A percentile compares a stretch with the other conserved stretches of the same genome.
Conservation (phyloP, 2,797 vertebrate genomes). For the Enteromius argenteus region DNA sequence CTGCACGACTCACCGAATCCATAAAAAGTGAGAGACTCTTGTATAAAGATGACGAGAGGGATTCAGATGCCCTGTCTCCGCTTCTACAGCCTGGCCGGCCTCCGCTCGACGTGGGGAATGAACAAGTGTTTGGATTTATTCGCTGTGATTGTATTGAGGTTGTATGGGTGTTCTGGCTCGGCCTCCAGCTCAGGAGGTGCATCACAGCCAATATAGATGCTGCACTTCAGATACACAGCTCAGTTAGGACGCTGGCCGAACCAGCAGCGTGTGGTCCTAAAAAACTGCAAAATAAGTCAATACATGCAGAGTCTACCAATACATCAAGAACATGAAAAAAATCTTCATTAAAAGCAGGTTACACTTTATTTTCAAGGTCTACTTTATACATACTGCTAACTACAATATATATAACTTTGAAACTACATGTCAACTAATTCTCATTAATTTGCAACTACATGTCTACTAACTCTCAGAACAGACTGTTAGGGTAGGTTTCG, state of each 20-base stretch:
- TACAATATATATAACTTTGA: no score
- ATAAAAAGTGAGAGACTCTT: slow-evolving; percentile 72
- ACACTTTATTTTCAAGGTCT: no score
- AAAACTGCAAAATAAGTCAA: neutral
- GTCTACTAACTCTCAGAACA: no score
- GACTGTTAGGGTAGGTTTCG: no score
- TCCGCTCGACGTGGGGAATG: slow-evolving; percentile 69
- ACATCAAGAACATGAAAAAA: slow-evolving; percentile 4
- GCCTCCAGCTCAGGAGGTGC: slow-evolving; percentile 13
- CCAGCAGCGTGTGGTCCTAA: neutral
- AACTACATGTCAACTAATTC: no score
- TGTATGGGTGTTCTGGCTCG: slow-evolving; percentile 66
- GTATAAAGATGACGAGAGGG: slow-evolving; percentile 65
- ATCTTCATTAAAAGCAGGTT: neutral
- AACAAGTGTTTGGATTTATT: slow-evolving; percentile 69
- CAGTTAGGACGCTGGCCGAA: neutral
- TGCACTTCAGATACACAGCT: slow-evolving; percentile 17
- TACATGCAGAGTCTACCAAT: neutral
- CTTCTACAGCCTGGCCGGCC: slow-evolving; percentile 60
- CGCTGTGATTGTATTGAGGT: slow-evolving; percentile 72
- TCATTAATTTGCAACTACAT: no score
- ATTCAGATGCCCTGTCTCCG: slow-evolving; percentile 39
- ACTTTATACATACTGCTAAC: no score
- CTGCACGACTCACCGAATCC: slow-evolving; percentile 76
- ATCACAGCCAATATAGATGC: slow-evolving; percentile 1